phyloP scores from a whole-genome alignment of 1,140 invertebrate genomes.

The Drosophila sp. region DNA sequence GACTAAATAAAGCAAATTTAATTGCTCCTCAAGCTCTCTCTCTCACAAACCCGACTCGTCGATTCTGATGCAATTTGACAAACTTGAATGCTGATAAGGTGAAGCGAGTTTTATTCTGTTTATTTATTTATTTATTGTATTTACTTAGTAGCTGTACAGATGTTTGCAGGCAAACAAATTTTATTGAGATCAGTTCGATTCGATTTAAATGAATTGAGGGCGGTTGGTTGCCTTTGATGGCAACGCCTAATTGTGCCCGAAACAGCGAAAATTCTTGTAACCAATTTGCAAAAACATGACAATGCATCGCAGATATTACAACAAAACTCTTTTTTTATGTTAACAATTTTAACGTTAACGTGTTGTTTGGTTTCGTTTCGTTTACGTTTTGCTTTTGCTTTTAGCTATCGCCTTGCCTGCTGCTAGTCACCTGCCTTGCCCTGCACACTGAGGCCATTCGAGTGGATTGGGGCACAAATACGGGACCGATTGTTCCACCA shows the following conservation, averaged over 20 bases:
- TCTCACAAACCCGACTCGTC: background rate
- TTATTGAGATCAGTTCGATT: background rate
- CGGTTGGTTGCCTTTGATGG: constrained; percentile 20
- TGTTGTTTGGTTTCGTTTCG: constrained; percentile 5
- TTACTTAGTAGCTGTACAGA: background rate
- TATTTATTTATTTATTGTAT: background rate
- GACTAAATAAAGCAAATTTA: constrained; percentile 77
- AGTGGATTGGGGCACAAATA: constrained; percentile 84
- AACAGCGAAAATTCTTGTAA: constrained; percentile 28
- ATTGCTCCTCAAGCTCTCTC: constrained; percentile 44
- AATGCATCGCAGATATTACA: constrained; percentile 40
- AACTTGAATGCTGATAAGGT: constrained; percentile 44
- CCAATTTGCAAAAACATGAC: constrained; percentile 48
- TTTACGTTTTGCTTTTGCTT: constrained; percentile 23
- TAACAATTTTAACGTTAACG: too few relatives aligned
- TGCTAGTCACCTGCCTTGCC: constrained; percentile 75
- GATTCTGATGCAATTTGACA: constrained; percentile 23
- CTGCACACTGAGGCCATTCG: constrained; percentile 66
- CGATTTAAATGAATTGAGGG: constrained; percentile 29
- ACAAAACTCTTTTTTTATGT: background rate
- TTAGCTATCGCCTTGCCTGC: constrained; percentile 64
- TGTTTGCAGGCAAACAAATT: constrained; percentile 16
- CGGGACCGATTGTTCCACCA: constrained; percentile 85
- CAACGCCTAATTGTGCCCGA: constrained; percentile 23
- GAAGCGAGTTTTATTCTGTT: constrained; percentile 40